Percentiles rank a stretch among this genome's conserved stretches.
Evolutionary conservation across 2,888 invertebrate species (phyloP).

Genomic region (Caenorhabditis wallacei): DNA sequence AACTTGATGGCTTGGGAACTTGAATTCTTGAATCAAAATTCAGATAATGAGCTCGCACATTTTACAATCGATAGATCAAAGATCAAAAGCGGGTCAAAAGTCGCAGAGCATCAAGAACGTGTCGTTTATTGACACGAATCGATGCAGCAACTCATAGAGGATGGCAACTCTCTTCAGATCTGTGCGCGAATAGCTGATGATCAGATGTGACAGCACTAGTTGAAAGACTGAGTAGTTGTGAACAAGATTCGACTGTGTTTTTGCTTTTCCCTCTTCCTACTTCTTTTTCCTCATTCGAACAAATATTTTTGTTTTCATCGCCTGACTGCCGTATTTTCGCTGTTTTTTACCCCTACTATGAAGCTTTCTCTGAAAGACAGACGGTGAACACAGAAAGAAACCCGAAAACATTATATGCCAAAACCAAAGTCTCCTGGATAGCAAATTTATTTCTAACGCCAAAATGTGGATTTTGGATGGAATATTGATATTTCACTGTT

Average conservation of each 20-base stretch:
- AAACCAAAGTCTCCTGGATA: constrained; percentile 21
- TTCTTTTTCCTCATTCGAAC: constrained; percentile 47
- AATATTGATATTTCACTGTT: too few relatives aligned
- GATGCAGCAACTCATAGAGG: not conserved
- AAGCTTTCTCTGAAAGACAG: constrained; percentile 44
- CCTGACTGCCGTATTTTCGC: constrained; percentile 55
- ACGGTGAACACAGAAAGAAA: constrained; percentile 39
- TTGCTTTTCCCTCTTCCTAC: constrained; percentile 38
- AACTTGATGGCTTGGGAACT: too few relatives aligned
- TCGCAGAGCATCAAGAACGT: constrained; percentile 8
- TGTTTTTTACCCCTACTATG: constrained; percentile 38
- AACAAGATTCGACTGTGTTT: constrained; percentile 56
- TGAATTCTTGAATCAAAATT: too few relatives aligned
- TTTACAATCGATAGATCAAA: not conserved
- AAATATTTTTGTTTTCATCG: constrained; percentile 66
- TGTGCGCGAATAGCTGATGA: not conserved
- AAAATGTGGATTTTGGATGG: too few relatives aligned
- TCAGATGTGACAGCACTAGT: constrained; percentile 3
- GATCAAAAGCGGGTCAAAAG: constrained; percentile 17
- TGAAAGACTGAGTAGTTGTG: constrained; percentile 36
- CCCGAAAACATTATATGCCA: constrained; percentile 45
- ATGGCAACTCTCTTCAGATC: not conserved
- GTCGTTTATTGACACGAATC: constrained; percentile 28
- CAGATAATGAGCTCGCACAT: too few relatives aligned
- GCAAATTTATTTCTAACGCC: too few relatives aligned